Evolutionary conservation across 2,888 invertebrate genomes (phyloP).

Genomic region (Punctoribates punctum): DNA sequence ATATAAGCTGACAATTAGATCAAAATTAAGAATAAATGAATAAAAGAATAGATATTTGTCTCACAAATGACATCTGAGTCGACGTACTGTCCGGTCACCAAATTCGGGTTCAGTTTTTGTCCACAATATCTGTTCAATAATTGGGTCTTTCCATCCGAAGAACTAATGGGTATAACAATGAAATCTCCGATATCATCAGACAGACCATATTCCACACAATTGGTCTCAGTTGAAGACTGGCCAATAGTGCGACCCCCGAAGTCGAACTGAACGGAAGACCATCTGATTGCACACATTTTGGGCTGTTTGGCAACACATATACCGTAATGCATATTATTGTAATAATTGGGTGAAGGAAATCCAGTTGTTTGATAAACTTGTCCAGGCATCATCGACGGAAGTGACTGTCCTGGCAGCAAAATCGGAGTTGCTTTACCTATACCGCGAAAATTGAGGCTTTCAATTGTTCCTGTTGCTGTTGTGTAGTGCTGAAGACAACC

Average conservation of each 20-base stretch:
- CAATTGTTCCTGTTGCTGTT: conserved; percentile 40
- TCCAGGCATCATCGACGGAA: background rate
- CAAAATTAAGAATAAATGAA: conserved; percentile 6
- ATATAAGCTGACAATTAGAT: background rate
- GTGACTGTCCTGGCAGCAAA: conserved; percentile 2
- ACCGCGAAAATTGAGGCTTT: conserved; percentile 45
- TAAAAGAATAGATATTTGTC: conserved; percentile 13
- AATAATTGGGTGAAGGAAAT: conserved; percentile 42
- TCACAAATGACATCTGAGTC: conserved; percentile 40
- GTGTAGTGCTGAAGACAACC: conserved; percentile 46
- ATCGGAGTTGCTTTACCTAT: conserved; percentile 31
- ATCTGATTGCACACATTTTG: conserved; percentile 43
- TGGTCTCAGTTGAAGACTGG: conserved; percentile 6
- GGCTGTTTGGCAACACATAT: conserved; percentile 43
- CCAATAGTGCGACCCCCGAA: conserved; percentile 41
- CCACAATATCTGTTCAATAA: conserved; percentile 43
- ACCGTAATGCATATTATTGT: conserved; percentile 45
- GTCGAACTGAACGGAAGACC: conserved; percentile 43
- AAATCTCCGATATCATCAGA: conserved; percentile 39
- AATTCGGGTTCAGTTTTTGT: conserved; percentile 38
- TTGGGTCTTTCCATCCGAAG: conserved; percentile 22
- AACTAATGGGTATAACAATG: conserved; percentile 39
- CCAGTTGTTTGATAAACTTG: background rate
- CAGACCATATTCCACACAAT: conserved; percentile 28
- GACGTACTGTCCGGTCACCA: no score